Conservation (phyloP, 2,113 vertebrate species). For the Lophius piscatorius region DNA sequence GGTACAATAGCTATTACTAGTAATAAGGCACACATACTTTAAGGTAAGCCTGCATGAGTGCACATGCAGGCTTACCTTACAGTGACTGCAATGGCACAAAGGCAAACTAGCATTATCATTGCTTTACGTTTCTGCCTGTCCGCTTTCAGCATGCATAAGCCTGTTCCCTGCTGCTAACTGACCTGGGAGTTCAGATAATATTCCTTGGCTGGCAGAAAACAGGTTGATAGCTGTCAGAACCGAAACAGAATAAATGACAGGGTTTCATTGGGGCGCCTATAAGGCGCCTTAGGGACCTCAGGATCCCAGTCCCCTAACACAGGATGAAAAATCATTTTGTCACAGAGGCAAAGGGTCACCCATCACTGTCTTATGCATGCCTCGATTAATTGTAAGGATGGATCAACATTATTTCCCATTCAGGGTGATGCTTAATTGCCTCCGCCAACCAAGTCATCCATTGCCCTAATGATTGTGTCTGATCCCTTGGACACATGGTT, state of each 20-base stretch:
- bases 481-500: constrained; percentile 85
- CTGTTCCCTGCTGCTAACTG: constrained; percentile 87
- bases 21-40: background rate
- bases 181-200: constrained; percentile 98
- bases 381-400: constrained; percentile 98
- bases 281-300: constrained; percentile 95
- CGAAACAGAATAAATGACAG: constrained; percentile 96
- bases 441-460: constrained; percentile 84
- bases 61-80: background rate
- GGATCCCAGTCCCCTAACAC: constrained; percentile 90
- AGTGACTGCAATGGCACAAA: constrained; percentile 82
- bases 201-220: constrained; percentile 96
- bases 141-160: constrained; percentile 93
- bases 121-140: constrained; percentile 93
- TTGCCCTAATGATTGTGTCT: constrained; percentile 96
- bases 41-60: background rate
- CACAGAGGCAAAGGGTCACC: constrained; percentile 95
- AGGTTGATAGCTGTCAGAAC: constrained; percentile 97
- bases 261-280: constrained; percentile 95
- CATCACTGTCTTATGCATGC: constrained; percentile 98
- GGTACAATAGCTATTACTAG: too few species aligned
- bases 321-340: constrained; percentile 99
- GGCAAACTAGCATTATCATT: constrained; percentile 91
- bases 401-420: constrained; percentile 98
- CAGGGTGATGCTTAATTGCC: constrained; percentile 95